phyloP scores from a whole-genome alignment of 2,113 vertebrate genomes.

The Xyrauchen texanus region DNA sequence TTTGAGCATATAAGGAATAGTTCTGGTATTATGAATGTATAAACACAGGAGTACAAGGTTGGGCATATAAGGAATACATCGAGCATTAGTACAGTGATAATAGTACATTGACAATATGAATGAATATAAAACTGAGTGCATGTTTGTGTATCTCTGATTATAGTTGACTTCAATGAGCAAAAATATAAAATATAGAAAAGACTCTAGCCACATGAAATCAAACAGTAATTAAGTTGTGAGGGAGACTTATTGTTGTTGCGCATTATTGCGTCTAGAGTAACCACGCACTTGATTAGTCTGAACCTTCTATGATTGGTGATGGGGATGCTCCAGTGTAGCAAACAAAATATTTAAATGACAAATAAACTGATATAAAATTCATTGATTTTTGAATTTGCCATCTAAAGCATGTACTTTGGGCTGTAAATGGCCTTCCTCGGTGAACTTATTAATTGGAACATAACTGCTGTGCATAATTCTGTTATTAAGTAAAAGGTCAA shows the following conservation, averaged over 20 bases:
- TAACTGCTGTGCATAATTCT: constrained; percentile 47
- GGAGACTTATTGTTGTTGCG: background rate
- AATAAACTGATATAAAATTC: background rate
- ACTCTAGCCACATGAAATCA: no score
- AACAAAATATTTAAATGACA: background rate
- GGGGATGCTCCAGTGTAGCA: background rate
- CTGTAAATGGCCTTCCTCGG: constrained; percentile 25
- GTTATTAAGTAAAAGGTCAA: constrained; percentile 51
- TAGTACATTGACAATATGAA: no score
- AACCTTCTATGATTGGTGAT: constrained; percentile 16
- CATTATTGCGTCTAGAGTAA: constrained; percentile 13
- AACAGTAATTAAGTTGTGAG: no score
- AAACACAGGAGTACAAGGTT: no score
- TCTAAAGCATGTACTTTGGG: background rate
- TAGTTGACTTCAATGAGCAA: no score
- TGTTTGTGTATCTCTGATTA: no score
- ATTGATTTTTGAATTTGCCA: background rate
- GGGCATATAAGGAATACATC: no score
- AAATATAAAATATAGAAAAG: no score
- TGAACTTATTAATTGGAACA: constrained; percentile 51
- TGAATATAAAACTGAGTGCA: no score
- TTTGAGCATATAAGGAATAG: no score
- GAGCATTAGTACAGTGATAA: no score
- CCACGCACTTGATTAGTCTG: constrained; percentile 2
- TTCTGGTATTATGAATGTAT: no score